These are phyloP conservation scores for Mayetiola destructor DNA, from an alignment of 2,888 invertebrate species.

Conservation along the genomic window DNA sequence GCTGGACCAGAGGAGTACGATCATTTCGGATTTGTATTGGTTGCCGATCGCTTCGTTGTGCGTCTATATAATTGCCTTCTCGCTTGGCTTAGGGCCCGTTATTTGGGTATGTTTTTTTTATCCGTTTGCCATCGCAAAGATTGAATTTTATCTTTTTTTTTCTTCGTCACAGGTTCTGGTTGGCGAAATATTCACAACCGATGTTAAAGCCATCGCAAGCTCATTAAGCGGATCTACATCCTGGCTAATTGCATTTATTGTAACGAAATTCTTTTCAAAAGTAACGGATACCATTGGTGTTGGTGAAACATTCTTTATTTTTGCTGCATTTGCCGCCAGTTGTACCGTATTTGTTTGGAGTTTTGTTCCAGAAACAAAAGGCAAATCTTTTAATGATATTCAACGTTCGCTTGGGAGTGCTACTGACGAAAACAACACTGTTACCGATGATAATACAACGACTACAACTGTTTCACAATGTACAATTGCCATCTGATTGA, in stretches of 20 bases:
- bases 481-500: neutral
- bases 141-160: neutral
- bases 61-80: slow-evolving; percentile 65
- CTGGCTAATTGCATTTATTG: slow-evolving; percentile 69
- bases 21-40: slow-evolving; percentile 42
- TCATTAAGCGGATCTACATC: slow-evolving; percentile 69
- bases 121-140: neutral
- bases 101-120: slow-evolving; percentile 44
- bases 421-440: neutral
- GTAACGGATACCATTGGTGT: slow-evolving; percentile 42
- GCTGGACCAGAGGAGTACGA: neutral
- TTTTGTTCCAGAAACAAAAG: slow-evolving; percentile 42
- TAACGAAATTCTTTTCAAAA: slow-evolving; percentile 57
- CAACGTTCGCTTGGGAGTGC: slow-evolving; percentile 26
- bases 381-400: slow-evolving; percentile 33
- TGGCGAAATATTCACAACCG: slow-evolving; percentile 65
- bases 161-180: too few relatives aligned
- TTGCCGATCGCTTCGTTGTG: slow-evolving; percentile 60
- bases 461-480: neutral
- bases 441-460: neutral
- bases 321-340: slow-evolving; percentile 47
- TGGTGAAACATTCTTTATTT: slow-evolving; percentile 59
- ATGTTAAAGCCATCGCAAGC: slow-evolving; percentile 61
- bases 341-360: slow-evolving; percentile 55
- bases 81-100: slow-evolving; percentile 73